Conservation (phyloP, 2,888 invertebrate species). For the Patella ulyssiponensis region DNA sequence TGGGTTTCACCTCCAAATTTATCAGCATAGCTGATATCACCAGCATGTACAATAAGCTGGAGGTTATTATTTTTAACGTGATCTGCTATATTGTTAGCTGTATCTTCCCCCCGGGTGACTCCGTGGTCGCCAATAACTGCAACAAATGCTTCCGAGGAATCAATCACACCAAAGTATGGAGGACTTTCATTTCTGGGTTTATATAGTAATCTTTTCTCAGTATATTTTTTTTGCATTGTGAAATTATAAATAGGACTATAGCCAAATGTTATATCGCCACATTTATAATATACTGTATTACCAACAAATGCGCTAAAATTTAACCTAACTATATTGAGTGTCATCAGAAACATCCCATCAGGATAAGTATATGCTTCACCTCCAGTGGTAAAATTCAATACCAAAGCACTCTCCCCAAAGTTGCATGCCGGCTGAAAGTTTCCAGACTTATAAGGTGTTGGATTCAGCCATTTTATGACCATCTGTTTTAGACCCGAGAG, state of each 20-base stretch:
- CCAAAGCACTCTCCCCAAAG: slow-evolving; percentile 14
- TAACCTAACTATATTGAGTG: slow-evolving; percentile 33
- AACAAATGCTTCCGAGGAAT: slow-evolving; percentile 18
- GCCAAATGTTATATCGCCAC: slow-evolving; percentile 33
- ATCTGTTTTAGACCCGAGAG: slow-evolving; percentile 21
- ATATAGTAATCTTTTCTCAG: background rate
- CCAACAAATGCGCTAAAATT: slow-evolving; percentile 24
- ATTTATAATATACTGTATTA: slow-evolving; percentile 24
- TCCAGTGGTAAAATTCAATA: background rate
- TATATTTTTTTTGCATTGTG: slow-evolving; percentile 13
- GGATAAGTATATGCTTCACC: slow-evolving; percentile 34
- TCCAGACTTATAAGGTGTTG: background rate
- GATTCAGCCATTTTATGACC: slow-evolving; percentile 33
- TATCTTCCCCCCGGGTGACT: slow-evolving; percentile 30
- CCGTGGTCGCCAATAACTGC: slow-evolving; percentile 40
- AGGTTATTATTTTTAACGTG: slow-evolving; percentile 20
- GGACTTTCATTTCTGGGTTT: background rate
- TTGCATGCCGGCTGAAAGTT: slow-evolving; percentile 27
- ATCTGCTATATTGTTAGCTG: slow-evolving; percentile 30
- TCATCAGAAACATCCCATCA: slow-evolving; percentile 32
- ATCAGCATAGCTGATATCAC: slow-evolving; percentile 42
- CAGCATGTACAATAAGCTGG: slow-evolving; percentile 37
- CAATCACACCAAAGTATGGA: background rate
- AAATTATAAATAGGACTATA: slow-evolving; percentile 26
- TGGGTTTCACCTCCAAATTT: slow-evolving; percentile 23